Percentiles rank a stretch among this genome's conserved stretches.
These are phyloP conservation scores for Phoebastria nigripes DNA, from an alignment of 2,797 vertebrate species.

Conservation along the genomic window DNA sequence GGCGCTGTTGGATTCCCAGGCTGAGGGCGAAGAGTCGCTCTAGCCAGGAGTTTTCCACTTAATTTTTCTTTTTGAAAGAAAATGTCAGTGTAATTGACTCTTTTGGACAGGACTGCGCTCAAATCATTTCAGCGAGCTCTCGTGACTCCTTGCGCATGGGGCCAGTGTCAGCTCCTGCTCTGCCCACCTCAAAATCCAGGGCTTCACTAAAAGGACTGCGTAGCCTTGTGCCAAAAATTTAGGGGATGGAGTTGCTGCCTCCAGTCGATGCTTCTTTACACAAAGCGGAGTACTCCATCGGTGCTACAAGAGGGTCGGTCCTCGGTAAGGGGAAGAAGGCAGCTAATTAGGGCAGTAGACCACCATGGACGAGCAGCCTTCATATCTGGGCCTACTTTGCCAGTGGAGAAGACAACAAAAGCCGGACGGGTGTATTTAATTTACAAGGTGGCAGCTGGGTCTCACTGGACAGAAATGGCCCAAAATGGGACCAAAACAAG, in stretches of 20 bases:
- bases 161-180: not conserved
- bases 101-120: not conserved
- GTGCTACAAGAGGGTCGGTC: not conserved
- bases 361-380: not conserved
- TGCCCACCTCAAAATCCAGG: not conserved
- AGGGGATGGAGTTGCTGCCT: not conserved
- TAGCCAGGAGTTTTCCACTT: not conserved
- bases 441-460: not conserved
- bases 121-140: not conserved
- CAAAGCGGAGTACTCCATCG: rapidly evolving
- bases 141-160: not conserved
- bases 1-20: not conserved
- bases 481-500: not conserved
- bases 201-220: rapidly evolving
- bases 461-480: not conserved
- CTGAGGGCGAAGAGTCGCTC: not conserved
- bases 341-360: not conserved
- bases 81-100: not conserved
- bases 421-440: not conserved
- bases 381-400: not conserved
- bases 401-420: not conserved
- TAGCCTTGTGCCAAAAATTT: not conserved
- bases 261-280: not conserved
- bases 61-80: not conserved
- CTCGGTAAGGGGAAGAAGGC: not conserved